A percentile compares a stretch with the other conserved stretches of the same genome.
phyloP scores from a whole-genome alignment of 2,888 invertebrate species.

The Atethmia centrago region DNA sequence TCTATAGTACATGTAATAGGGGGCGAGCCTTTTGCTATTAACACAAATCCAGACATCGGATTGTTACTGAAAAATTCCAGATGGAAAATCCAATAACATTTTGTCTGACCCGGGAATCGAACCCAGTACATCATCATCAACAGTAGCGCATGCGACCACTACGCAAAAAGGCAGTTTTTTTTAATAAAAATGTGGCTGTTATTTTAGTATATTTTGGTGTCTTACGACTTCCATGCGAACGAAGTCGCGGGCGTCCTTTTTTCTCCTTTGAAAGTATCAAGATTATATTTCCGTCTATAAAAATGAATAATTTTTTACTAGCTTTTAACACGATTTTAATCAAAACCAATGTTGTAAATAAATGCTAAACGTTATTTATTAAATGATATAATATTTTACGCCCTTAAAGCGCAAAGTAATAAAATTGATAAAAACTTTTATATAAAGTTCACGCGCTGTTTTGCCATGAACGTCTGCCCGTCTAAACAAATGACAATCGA shows the following conservation, averaged over 20 bases:
- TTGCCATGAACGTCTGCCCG: neutral
- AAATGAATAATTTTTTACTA: neutral
- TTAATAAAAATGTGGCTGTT: no score
- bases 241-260: neutral
- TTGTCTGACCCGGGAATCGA: no score
- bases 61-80: no score
- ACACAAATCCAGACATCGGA: no score
- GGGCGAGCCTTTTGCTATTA: no score
- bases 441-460: constrained; percentile 3
- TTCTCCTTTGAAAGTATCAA: constrained; percentile 6
- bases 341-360: neutral
- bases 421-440: constrained; percentile 16
- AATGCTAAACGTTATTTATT: neutral
- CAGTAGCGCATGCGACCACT: no score
- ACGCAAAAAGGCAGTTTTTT: no score
- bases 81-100: no score
- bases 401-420: neutral
- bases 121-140: no score
- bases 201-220: no score
- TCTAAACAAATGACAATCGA: constrained; percentile 35
- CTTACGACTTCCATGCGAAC: no score
- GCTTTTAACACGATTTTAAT: neutral
- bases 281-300: constrained; percentile 9
- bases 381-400: constrained; percentile 3
- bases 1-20: no score